Evolutionary conservation across 1,140 invertebrate genomes (phyloP).

Genomic region (Drosophila nebulosa): DNA sequence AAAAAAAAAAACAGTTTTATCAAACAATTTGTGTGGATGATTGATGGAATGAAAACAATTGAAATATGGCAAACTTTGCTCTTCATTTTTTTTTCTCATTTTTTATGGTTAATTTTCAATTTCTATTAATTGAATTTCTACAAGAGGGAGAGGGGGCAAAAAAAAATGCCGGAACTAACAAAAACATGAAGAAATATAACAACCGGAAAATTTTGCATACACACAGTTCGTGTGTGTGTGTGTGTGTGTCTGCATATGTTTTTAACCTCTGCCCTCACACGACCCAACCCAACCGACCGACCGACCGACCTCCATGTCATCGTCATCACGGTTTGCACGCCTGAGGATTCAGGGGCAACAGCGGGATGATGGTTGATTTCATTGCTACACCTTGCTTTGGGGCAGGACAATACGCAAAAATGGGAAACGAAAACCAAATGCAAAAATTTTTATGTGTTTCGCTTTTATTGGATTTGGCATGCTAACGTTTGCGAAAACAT

Average conservation of each 20-base stretch:
- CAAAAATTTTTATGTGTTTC: slow-evolving; percentile 21
- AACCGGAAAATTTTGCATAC: slow-evolving; percentile 2
- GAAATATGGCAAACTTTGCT: slow-evolving; percentile 18
- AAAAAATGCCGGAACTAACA: background rate
- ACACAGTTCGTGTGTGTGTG: too few relatives aligned
- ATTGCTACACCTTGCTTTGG: background rate
- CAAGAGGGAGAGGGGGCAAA: background rate
- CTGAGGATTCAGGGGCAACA: background rate
- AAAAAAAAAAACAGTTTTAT: slow-evolving; percentile 18
- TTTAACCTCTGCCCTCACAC: background rate
- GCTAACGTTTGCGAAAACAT: slow-evolving; percentile 17
- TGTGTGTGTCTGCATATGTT: slow-evolving; percentile 51
- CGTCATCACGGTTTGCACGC: background rate
- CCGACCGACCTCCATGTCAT: background rate
- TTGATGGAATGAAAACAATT: slow-evolving; percentile 17
- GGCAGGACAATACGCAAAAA: background rate
- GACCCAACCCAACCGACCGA: too few relatives aligned
- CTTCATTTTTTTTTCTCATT: slow-evolving; percentile 11
- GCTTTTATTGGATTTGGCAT: slow-evolving; percentile 38
- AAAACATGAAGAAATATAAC: background rate
- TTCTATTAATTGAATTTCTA: slow-evolving; percentile 41
- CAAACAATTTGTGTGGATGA: slow-evolving; percentile 18
- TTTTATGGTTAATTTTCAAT: slow-evolving; percentile 23
- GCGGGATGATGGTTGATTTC: background rate
- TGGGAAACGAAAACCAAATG: background rate